Evolutionary conservation across 2,113 vertebrate genomes (phyloP).

Genomic region (Chlamydotis undulata): DNA sequence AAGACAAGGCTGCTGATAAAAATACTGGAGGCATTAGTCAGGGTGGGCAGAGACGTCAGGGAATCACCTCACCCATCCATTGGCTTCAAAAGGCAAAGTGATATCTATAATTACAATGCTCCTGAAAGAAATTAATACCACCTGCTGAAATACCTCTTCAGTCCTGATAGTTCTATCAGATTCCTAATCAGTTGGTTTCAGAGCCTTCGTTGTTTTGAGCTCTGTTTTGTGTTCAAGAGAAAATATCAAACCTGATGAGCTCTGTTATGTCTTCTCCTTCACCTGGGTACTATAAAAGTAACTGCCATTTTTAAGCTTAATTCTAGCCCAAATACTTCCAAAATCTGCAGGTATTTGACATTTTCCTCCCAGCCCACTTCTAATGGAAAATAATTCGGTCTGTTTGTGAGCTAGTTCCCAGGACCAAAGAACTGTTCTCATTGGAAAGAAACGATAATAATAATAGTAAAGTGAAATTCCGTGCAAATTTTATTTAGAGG

Average conservation of each 20-base stretch:
- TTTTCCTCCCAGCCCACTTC: not conserved
- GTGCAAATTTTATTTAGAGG: slow-evolving; percentile 36
- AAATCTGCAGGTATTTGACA: not conserved
- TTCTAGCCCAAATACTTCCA: not conserved
- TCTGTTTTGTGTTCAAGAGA: no score
- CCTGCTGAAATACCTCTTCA: not conserved
- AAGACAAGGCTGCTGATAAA: not conserved
- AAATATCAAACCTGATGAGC: no score
- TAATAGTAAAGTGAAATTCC: not conserved
- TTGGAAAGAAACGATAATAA: slow-evolving; percentile 42
- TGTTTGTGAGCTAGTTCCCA: slow-evolving; percentile 33
- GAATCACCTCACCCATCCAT: not conserved
- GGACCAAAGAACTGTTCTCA: slow-evolving; percentile 17
- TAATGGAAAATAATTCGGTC: not conserved
- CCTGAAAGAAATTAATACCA: not conserved
- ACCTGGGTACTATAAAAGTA: not conserved
- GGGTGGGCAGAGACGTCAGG: not conserved
- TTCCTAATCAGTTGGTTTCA: not conserved
- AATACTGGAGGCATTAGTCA: not conserved
- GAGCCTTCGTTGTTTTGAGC: not conserved
- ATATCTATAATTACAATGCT: fast-evolving
- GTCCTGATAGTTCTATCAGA: fast-evolving
- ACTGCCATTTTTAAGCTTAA: not conserved
- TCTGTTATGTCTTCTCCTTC: not conserved
- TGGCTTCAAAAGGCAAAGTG: not conserved